Percentiles rank a stretch among this genome's conserved stretches.
Evolutionary conservation across 1,140 invertebrate genomes (phyloP).

Genomic region (Semibalanus balanoides): DNA sequence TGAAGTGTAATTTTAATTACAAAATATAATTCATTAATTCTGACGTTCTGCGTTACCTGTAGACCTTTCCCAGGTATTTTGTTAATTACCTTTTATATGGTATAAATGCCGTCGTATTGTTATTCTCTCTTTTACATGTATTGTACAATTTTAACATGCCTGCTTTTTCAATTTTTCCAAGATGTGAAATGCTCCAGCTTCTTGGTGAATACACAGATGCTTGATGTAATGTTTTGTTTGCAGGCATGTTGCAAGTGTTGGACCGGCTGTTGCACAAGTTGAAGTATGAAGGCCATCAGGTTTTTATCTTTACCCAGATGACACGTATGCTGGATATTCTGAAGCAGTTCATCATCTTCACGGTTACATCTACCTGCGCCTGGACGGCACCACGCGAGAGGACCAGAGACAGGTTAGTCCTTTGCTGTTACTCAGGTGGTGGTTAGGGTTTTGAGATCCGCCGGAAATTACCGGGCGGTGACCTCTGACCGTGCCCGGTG

Average conservation of each 20-base stretch:
- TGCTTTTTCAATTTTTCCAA: no score
- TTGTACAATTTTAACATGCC: no score
- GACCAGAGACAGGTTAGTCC: slow-evolving; percentile 69
- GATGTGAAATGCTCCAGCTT: no score
- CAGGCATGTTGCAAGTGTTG: slow-evolving; percentile 52
- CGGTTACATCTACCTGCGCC: slow-evolving; percentile 87
- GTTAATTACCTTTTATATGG: no score
- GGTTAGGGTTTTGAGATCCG: no score
- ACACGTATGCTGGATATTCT: slow-evolving; percentile 97
- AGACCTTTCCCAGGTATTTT: no score
- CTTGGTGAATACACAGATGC: no score
- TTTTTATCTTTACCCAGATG: slow-evolving; percentile 99
- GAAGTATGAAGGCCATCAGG: slow-evolving; percentile 72
- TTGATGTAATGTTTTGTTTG: neutral
- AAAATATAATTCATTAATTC: no score
- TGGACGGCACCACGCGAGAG: slow-evolving; percentile 94
- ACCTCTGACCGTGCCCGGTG: neutral
- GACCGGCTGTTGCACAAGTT: slow-evolving; percentile 67
- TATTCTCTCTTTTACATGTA: no score
- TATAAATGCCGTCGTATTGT: no score
- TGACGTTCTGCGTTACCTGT: no score
- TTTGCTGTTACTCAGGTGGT: slow-evolving; percentile 10
- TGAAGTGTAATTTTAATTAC: no score
- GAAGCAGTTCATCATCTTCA: slow-evolving; percentile 93
- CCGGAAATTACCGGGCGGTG: slow-evolving; percentile 1